Evolutionary conservation across 2,797 vertebrate species (phyloP), one percentile per base, ranked within the genome.

Genomic region (Sebastes diploproa): DNA sequence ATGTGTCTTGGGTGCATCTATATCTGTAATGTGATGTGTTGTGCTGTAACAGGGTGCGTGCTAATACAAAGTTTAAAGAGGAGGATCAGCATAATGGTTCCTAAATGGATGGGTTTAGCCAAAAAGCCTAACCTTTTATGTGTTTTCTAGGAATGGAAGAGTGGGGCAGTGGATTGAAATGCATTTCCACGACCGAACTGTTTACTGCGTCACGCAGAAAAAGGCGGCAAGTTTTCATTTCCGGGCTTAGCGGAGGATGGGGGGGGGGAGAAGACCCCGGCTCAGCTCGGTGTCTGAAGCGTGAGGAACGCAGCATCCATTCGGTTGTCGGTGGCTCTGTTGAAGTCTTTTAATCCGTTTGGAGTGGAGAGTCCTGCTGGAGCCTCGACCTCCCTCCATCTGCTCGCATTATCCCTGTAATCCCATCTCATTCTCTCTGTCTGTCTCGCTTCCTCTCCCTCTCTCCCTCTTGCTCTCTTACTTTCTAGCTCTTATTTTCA

Each of bases 361-460:
- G 89, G 89, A 93, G 92, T 91, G 90, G 85, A 90, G 84, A 92
- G 89, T 92, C 84, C 87, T 87, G 89, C 89, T 65, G 72, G 82
- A 91, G 87, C 83, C 90, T 86, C 94, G 93, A 96, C 95, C 95
- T 96, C 89, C 89, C 92, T 95, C 96, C 94, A 96, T 96, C 96
- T 95, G 86, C 85, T 91, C 79, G 90, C 94, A 96, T 97, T 97
- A 97, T 95, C 92, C 91, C 82, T 91, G 90, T 97, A 97, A 97
- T 97, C 93, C 95, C 92, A 92, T 95, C 91, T 95, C 93, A 94
- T 95, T 95, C 94, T 89, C 91, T 92, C 89, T 80, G 65, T 90
- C 84, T 85, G 80, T 85, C 84, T 76, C 69, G 65, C 72, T 65
- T 23, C 75, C 56, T 20, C n/a, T 0, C 69, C 50, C 67, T 55